Evolutionary conservation across 2,797 vertebrate genomes (phyloP), one percentile per base, ranked within the genome.

Genomic region (Alectoris magna): DNA sequence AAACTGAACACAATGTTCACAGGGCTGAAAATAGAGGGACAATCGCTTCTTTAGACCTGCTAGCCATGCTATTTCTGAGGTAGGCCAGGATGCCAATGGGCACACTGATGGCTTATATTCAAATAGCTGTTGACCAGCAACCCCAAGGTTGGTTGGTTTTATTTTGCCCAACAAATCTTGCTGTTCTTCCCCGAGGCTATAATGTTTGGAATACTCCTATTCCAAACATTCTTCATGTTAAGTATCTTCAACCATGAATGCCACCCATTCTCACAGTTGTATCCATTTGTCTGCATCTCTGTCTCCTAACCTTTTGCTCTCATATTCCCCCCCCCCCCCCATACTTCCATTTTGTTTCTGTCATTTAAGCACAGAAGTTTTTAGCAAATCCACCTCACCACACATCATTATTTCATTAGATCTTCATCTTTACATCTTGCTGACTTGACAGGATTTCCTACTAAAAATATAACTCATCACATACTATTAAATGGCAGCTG

Each of bases 281-380:
- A 39, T 74, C 77, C 26, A 4, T 26, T 19, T 38, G 46, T 13
- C 26, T 70, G 16, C 46, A 48, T 1, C 9, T 86, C 39, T 63
- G 15, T 27, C 29, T 76, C 59, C 22, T 75, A 29, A 59, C 14
- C 5, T 62, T 53, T 80, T 27, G 68, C 70, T 82, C 73, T 71
- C 26, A 7, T 48, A 15, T 60, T 81, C 48, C 34, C 34, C 48
- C 39, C 27, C 14, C 16, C 0, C 39, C 27, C 14, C 16, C 0
- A 0, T 49, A 16, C 15, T 88, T 62, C 62, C 31, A 31, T 64
- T 58, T 36, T 67, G 31, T 64, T 93, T 78, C 43, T 73, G 3
- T 44, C 12, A 39, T 63, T 91, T 66, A 48, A 82, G 49, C 26
- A n/a, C 8, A 55, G 34, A 83, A 55, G 48, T 41, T 78, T 90